Evolutionary conservation across 2,888 invertebrate genomes (phyloP).

Genomic region (Dione juno): DNA sequence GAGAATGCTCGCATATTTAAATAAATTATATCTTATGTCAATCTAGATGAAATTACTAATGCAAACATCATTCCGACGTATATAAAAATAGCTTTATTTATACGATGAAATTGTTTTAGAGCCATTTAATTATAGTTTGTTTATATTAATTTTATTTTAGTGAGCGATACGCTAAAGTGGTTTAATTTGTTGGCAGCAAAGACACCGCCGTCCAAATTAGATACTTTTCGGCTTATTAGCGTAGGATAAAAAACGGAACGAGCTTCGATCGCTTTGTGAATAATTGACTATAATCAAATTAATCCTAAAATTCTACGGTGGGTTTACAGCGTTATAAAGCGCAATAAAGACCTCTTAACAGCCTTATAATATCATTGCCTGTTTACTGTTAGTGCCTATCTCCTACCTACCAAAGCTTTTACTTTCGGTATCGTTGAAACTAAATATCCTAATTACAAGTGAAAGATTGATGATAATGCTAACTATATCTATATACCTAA

Average conservation of each 20-base stretch:
- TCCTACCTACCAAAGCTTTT: slow-evolving; percentile 37
- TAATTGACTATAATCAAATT: slow-evolving; percentile 84
- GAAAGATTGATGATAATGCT: background rate
- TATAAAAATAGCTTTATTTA: slow-evolving; percentile 42
- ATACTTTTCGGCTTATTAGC: slow-evolving; percentile 82
- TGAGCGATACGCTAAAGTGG: slow-evolving; percentile 81
- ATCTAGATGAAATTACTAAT: slow-evolving; percentile 26
- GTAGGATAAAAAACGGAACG: slow-evolving; percentile 75
- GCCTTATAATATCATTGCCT: slow-evolving; percentile 71
- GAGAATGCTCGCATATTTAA: slow-evolving; percentile 15
- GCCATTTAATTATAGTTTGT: slow-evolving; percentile 81
- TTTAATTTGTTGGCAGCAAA: slow-evolving; percentile 81
- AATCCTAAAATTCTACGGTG: slow-evolving; percentile 83
- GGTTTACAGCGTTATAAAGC: slow-evolving; percentile 81
- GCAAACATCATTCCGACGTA: slow-evolving; percentile 36
- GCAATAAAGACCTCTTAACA: slow-evolving; percentile 79
- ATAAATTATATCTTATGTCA: slow-evolving; percentile 30
- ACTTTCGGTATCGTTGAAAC: background rate
- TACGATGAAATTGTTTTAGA: slow-evolving; percentile 70
- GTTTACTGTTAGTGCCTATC: slow-evolving; percentile 51
- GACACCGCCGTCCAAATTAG: slow-evolving; percentile 81
- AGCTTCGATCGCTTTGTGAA: slow-evolving; percentile 77
- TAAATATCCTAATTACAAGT: background rate
- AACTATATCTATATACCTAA: too few relatives aligned
- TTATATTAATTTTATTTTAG: slow-evolving; percentile 79